Percentiles rank a stretch among this genome's conserved stretches.
Evolutionary conservation across 2,888 invertebrate species (phyloP).

Genomic region (Orthonevra nobilis): DNA sequence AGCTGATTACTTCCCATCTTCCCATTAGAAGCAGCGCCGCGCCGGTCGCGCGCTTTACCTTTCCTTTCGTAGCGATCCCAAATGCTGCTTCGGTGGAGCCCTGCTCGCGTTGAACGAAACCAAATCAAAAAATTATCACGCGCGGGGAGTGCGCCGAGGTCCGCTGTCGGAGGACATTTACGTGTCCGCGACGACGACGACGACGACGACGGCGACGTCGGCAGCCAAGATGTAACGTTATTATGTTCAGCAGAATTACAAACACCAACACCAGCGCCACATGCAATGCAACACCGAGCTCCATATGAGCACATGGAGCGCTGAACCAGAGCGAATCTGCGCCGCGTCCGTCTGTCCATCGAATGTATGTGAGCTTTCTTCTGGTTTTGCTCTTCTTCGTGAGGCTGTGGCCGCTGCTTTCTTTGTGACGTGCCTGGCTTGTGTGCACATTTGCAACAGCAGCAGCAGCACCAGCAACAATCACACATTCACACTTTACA

Average conservation of each 20-base stretch:
- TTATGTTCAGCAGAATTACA: conserved; percentile 68
- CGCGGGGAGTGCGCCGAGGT: background rate
- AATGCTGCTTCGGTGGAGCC: conserved; percentile 4
- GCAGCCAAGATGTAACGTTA: conserved; percentile 62
- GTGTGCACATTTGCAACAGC: conserved; percentile 9
- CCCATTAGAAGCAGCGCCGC: conserved; percentile 62
- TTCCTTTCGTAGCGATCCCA: conserved; percentile 15
- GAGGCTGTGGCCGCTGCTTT: conserved; percentile 50
- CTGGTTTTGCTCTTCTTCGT: conserved; percentile 41
- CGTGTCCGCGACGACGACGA: conserved; percentile 60
- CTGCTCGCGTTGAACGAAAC: conserved; percentile 49
- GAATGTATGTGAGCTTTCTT: conserved; percentile 65
- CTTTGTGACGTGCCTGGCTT: no score
- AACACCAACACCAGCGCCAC: conserved; percentile 59
- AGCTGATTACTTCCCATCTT: conserved; percentile 62
- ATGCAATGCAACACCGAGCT: conserved; percentile 8
- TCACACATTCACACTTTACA: conserved; percentile 25
- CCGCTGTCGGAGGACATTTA: conserved; percentile 59
- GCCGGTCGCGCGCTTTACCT: conserved; percentile 50
- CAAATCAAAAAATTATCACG: conserved; percentile 65
- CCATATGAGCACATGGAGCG: conserved; percentile 48
- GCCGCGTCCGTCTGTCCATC: conserved; percentile 23
- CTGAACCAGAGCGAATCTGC: conserved; percentile 40
- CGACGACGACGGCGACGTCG: no score
- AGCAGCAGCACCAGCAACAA: conserved; percentile 28